Percentiles rank a stretch among this genome's conserved stretches.
These are phyloP conservation scores for Agrochola macilenta DNA, from an alignment of 2,888 invertebrate genomes.

Conservation along the genomic window DNA sequence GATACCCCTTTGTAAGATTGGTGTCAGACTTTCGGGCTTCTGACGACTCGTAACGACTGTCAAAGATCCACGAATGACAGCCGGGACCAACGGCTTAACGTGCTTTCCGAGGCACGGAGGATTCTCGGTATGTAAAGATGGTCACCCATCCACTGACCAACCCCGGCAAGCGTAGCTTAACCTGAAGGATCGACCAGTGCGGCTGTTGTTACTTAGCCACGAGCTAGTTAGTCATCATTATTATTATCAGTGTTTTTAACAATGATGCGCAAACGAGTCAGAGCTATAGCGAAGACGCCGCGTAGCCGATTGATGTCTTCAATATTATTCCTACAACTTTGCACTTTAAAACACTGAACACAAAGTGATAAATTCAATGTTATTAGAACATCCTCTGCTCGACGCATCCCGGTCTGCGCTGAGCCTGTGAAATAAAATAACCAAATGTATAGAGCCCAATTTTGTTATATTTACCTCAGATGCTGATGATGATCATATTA, in stretches of 20 bases:
- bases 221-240: background rate
- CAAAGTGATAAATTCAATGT: background rate
- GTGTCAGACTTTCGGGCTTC: too few relatives aligned
- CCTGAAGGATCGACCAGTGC: too few relatives aligned
- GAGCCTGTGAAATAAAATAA: background rate
- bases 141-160: too few relatives aligned
- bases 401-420: background rate
- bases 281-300: background rate
- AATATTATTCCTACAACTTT: slow-evolving; percentile 1
- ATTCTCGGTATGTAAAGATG: too few relatives aligned
- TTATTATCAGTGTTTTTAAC: background rate
- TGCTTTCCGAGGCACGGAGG: too few relatives aligned
- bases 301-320: background rate
- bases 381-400: background rate
- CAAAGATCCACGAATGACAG: too few relatives aligned
- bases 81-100: too few relatives aligned
- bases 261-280: background rate
- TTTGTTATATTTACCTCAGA: slow-evolving; percentile 26
- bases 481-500: slow-evolving; percentile 14
- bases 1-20: too few relatives aligned
- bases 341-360: background rate
- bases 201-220: too few relatives aligned
- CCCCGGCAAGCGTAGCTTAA: too few relatives aligned
- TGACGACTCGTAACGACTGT: too few relatives aligned
- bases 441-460: background rate